Base-by-base conservation (phyloP, 2,797 vertebrate species). In the Ctenochaetus hawaiiensis region DNA sequence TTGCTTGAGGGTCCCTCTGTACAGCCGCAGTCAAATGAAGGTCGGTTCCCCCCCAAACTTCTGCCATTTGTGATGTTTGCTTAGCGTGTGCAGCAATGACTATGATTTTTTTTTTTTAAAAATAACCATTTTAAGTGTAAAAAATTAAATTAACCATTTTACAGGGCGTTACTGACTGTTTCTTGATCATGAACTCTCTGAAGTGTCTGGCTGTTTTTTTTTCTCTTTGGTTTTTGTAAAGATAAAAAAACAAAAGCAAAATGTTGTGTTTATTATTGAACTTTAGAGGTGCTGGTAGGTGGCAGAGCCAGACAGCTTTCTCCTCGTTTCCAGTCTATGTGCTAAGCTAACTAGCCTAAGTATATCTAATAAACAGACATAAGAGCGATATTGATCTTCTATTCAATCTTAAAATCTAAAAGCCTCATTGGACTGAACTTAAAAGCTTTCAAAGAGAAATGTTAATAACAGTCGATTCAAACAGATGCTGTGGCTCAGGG, bases 11-110 rank as follows among this genome's bases (percentile, higher is more conserved):
- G 90, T 12, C 51, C 90, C 6, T 93, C 94, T 54, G 77, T 93
- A 6, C 94, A 79, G 37, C 87, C 92, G 2, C 95, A 82, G 53
- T 84, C 93, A 1, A 95, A 95, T 47, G 96, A 97, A 96, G 97
- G 97, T 98, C 85, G 52, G 80, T 49, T 34, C 22, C 51, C 30
- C 6, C 7, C 22, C 20, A 20, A 39, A 23, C 44, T 73, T 17
- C 20, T 37, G 3, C 8, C 30, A 18, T 51, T 37, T 43, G 43
- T 45, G 14, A 5, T 34, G 8, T 41, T 54, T 68, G 16, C 26
- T n/a, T 48, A 3, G 18, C 10, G 10, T 57, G 10, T 41, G 37
- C 5, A 8, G 57, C n/a, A 43, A 14, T 22, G 57, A 43, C 0
- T 1, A 20, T 6, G 37, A 41, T 7, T 14, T n/a, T n/a, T n/a